Conservation (phyloP, 2,113 vertebrate genomes). For the Ranitomeya variabilis region DNA sequence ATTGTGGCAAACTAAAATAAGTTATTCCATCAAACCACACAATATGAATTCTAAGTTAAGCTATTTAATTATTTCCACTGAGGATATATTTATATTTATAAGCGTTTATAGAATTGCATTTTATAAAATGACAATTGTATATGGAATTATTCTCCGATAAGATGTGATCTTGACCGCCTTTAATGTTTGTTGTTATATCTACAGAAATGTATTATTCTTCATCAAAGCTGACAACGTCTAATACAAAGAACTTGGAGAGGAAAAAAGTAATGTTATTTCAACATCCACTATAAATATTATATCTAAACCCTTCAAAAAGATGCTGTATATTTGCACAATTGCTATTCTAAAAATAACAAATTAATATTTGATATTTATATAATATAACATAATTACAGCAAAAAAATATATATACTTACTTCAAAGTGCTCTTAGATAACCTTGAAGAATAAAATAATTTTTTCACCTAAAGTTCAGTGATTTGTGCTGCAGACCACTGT, state of each 20-base stretch:
- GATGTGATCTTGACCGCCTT: not conserved
- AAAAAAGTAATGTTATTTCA: not conserved
- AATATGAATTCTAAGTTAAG: slow-evolving; percentile 15
- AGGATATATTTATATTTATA: not conserved
- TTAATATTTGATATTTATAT: not conserved
- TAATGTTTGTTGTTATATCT: not conserved
- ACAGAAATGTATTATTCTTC: not conserved
- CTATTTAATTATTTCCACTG: not conserved
- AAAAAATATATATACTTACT: not conserved
- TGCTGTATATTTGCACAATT: not conserved
- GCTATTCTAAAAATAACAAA: not conserved
- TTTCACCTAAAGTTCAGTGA: no score
- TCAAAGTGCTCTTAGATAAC: no score
- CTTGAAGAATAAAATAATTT: no score
- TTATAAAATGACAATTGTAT: not conserved
- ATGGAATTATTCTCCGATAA: not conserved
- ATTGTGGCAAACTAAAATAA: not conserved
- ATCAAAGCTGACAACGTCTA: not conserved
- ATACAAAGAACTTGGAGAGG: not conserved
- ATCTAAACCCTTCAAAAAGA: not conserved
- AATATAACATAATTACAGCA: not conserved
- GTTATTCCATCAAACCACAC: not conserved
- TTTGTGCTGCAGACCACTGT: no score
- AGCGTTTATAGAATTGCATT: not conserved
- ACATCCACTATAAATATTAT: not conserved